A percentile compares a stretch with the other conserved stretches of the same genome.
phyloP scores from a whole-genome alignment of 2,888 invertebrate genomes.

The Nasonia oneida region DNA sequence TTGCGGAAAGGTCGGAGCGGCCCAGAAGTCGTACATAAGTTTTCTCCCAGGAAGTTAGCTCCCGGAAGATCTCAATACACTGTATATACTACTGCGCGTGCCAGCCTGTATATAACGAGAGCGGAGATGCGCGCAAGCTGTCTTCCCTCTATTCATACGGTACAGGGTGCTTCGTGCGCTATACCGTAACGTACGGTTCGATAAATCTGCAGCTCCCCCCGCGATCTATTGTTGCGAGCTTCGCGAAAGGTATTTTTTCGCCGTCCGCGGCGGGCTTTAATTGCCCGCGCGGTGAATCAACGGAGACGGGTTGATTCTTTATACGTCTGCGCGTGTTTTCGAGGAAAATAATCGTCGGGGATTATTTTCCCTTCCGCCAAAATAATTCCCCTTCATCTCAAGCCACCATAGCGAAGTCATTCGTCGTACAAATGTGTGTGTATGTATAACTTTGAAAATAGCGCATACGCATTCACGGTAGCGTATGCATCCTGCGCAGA shows the following conservation, averaged over 20 bases:
- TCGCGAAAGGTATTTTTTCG: not conserved
- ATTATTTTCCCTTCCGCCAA: too few species aligned
- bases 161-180: not conserved
- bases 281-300: not conserved
- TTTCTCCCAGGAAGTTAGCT: not conserved
- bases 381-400: too few species aligned
- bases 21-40: not conserved
- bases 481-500: not conserved
- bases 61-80: slow-evolving; percentile 9
- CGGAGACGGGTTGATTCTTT: not conserved
- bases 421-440: too few species aligned
- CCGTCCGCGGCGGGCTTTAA: not conserved
- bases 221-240: not conserved
- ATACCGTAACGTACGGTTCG: not conserved
- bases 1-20: not conserved
- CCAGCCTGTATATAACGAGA: not conserved
- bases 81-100: not conserved
- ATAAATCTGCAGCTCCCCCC: not conserved
- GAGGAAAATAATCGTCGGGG: too few species aligned
- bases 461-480: not conserved
- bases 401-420: too few species aligned
- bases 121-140: not conserved
- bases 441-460: too few species aligned
- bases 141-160: not conserved
- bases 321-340: not conserved